Conservation (phyloP, 2,797 vertebrate species). For the Hypotaenidia philippensis region DNA sequence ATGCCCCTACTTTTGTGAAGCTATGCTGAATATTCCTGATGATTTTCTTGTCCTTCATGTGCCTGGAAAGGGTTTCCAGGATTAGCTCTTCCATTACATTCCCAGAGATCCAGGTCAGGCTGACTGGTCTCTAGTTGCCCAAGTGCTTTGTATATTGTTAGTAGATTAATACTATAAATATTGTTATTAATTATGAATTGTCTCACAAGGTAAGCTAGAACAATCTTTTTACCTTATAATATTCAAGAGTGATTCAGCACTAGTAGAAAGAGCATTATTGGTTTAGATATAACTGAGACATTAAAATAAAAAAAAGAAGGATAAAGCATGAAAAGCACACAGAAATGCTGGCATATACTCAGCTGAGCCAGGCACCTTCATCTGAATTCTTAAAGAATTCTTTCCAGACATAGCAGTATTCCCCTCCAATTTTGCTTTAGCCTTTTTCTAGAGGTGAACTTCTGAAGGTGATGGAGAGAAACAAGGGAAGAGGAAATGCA, state of each 20-base stretch:
- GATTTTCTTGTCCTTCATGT: not conserved
- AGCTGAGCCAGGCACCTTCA: not conserved
- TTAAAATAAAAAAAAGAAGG: not conserved
- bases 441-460: not conserved
- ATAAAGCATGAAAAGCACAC: rapidly evolving
- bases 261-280: not conserved
- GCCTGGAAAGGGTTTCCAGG: not conserved
- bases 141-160: not conserved
- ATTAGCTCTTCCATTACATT: not conserved
- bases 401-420: not conserved
- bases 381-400: not conserved
- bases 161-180: not conserved
- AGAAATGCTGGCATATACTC: not conserved
- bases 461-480: not conserved
- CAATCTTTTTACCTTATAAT: not conserved
- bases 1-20: not conserved
- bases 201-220: not conserved
- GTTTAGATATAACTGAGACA: not conserved
- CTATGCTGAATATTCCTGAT: not conserved
- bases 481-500: not conserved
- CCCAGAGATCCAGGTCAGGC: not conserved
- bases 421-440: not conserved
- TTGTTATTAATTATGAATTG: not conserved
- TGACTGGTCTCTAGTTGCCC: not conserved
- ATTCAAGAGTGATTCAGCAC: not conserved